These are phyloP conservation scores for Phyllotreta cruciferae DNA, from an alignment of 2,888 invertebrate species.

Conservation along the genomic window DNA sequence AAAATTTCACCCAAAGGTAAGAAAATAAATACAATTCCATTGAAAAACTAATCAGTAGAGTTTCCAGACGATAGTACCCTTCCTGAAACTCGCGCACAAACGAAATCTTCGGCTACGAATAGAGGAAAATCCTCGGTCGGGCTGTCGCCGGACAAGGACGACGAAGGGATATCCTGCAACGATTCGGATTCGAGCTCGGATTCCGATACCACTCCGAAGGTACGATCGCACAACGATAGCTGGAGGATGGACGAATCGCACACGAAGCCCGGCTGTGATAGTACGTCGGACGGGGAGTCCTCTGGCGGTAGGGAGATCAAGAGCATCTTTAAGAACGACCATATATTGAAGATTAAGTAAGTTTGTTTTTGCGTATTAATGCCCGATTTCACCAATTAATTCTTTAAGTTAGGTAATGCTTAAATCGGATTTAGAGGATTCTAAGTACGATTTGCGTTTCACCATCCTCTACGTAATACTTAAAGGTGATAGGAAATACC, in stretches of 20 bases:
- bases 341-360: constrained; percentile 62
- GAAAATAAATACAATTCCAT: too few relatives aligned
- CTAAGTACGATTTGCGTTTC: too few relatives aligned
- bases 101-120: too few relatives aligned
- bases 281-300: constrained; percentile 67
- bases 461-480: too few relatives aligned
- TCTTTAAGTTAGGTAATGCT: too few relatives aligned
- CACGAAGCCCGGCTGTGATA: constrained; percentile 40
- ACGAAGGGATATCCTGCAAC: constrained; percentile 59
- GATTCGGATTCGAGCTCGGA: constrained; percentile 56
- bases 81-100: too few relatives aligned
- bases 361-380: constrained; percentile 48
- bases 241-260: constrained; percentile 25
- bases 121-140: too few relatives aligned
- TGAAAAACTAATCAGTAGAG: too few relatives aligned
- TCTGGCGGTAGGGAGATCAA: constrained; percentile 71
- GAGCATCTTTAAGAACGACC: constrained; percentile 64
- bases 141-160: constrained; percentile 47
- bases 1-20: constrained; percentile 42
- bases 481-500: too few relatives aligned
- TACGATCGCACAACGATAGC: constrained; percentile 20
- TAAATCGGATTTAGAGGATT: too few relatives aligned
- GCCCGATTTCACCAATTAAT: too few relatives aligned
- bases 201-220: constrained; percentile 35
- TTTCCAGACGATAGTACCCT: too few relatives aligned